Base-by-base conservation (phyloP, 64 coral and sea anemone species). In the Montipora cactus region DNA sequence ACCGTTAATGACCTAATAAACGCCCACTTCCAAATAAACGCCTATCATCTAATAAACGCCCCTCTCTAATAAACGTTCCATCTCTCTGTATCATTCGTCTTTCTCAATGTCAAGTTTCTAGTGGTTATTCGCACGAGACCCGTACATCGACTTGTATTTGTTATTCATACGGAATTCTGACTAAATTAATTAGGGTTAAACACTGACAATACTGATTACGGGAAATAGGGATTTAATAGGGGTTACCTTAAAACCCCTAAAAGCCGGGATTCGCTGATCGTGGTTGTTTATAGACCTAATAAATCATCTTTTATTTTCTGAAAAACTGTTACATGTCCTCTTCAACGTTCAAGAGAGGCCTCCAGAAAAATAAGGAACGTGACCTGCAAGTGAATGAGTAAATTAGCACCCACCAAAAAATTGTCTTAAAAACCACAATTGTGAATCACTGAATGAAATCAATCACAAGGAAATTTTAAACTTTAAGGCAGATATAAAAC, bases 61-160 rank as follows among this genome's bases (percentile, higher is more conserved):
- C 28, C 28, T 37, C 28, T 37, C 28, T 37, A 9, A 9, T 66
- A 66, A 66, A 66, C 61, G 61, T 16, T 0, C 61, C 61, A 0
- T 66, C 4, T 66, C 61, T 66, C 61, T 66, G 61, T 66, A 66
- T 66, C 61, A 66, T 9, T 66, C 61, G 61, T 66, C 61, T 66
- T 66, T 66, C 61, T 66, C 61, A 66, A 66, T 66, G 61, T 66
- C 61, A 66, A 66, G 61, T 66, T 66, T 66, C 61, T 66, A 66
- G 61, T 66, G 61, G 61, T 16, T 66, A 66, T 66, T 66, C 16
- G 9, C 28, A 37, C 37, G 37, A 37, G 37, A 37, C 37, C 37
- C 37, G 37, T 37, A 37, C 37, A 37, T 37, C 37, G 37, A 37
- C 37, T 37, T 37, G 37, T 37, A 37, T 37, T 37, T 37, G 37